Evolutionary conservation across 2,888 invertebrate species (phyloP), one percentile per base, ranked within the genome.

Genomic region (Masnerella sp.): DNA sequence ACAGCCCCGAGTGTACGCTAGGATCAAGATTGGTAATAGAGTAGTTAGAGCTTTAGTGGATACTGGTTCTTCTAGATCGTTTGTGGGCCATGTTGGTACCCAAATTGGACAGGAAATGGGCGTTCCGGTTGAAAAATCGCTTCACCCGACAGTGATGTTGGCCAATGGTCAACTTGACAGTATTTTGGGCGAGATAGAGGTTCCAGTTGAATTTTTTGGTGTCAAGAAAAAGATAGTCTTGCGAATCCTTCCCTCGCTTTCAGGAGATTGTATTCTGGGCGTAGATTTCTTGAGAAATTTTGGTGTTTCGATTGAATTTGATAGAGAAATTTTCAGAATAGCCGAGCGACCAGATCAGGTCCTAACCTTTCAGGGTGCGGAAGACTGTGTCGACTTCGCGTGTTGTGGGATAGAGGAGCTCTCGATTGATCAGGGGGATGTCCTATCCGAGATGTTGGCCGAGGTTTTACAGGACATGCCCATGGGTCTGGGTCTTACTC

Each of bases 1-100:
- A 22, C 15, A 42, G n/a, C 18, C 51, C 5, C 28, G 62, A 12
- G 22, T 62, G 7, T 62, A 42, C 42, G 0, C 51, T 0, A 12
- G 8, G 1, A 14, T 62, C 17, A 8, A 2, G 4, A 42, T 62
- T 8, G 62, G 47, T 0, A 1, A 42, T 11, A 11, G 1, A 5
- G 8, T 4, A 12, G 14, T 62, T 11, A 5, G 18, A 15, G 62
- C 62, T 20, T 12, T 62, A 4, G 4, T 64, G 7, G 52, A 52
- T 36, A 64, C 64, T 0, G 64, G 64, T 14, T 64, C 64, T 1
- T 64, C 64, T 1, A 5, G 65, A 9, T 38, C 65, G 18, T 65
- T 54, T 54, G 54, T 65, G 15, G 65, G 45, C 2, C 22, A 32
- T 9, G 14, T 65, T 17, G 54, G 54, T 0, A 9, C 36, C 1